Conservation (phyloP, 2,113 vertebrate species). For the Pseudorasbora parva region DNA sequence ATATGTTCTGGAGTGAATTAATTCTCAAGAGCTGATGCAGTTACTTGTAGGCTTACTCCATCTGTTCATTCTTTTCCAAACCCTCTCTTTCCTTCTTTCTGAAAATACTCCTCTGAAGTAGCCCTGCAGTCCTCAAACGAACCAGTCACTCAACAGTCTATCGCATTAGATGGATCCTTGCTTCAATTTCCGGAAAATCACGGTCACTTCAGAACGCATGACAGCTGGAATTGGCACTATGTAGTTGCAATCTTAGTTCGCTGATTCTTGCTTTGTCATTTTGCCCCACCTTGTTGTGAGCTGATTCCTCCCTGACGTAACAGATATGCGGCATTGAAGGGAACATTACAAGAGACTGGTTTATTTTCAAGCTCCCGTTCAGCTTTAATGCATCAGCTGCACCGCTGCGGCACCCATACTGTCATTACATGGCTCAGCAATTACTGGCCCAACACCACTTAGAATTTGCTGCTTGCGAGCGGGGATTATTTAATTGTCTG, state of each 20-base stretch:
- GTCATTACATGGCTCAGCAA: constrained; percentile 42
- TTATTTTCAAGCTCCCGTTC: constrained; percentile 19
- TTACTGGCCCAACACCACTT: constrained; percentile 41
- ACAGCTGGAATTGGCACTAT: constrained; percentile 18
- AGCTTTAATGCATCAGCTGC: constrained; percentile 4
- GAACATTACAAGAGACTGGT: constrained; percentile 20
- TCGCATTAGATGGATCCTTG: constrained; percentile 26
- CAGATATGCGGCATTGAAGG: not conserved
- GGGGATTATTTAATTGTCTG: constrained; percentile 38
- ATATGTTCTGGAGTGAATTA: constrained; percentile 3
- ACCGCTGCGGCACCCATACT: constrained; percentile 30
- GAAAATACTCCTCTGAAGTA: not conserved
- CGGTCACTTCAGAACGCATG: not conserved
- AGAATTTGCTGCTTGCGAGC: constrained; percentile 14
- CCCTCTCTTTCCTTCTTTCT: not conserved
- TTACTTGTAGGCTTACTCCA: constrained; percentile 2
- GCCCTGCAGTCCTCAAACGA: constrained; percentile 9
- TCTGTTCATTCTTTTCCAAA: constrained; percentile 8
- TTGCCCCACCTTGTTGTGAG: constrained; percentile 23
- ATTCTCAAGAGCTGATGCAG: constrained; percentile 24
- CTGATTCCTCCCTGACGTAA: constrained; percentile 7
- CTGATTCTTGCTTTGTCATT: constrained; percentile 28
- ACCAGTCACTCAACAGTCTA: constrained; percentile 28
- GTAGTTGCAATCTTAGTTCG: constrained; percentile 21
- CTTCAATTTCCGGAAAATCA: constrained; percentile 14